Evolutionary conservation across 1,140 invertebrate genomes (phyloP).

Genomic region (Eueides isabella): DNA sequence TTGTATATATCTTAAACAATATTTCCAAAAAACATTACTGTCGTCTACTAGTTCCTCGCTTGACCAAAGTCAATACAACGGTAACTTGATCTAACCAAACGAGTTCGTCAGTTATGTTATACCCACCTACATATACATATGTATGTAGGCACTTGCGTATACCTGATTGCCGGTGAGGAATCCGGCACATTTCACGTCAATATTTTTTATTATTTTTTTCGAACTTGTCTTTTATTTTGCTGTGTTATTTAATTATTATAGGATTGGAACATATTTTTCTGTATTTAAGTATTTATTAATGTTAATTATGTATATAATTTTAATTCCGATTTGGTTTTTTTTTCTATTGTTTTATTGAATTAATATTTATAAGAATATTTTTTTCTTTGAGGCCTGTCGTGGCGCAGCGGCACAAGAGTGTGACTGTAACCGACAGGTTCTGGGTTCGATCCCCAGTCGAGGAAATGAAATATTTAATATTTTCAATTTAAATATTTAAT

Average conservation of each 20-base stretch:
- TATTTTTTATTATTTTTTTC: slow-evolving; percentile 7
- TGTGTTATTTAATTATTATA: neutral
- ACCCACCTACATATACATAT: slow-evolving; percentile 30
- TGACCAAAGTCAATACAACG: slow-evolving; percentile 55
- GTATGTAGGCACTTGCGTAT: slow-evolving; percentile 40
- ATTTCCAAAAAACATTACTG: neutral
- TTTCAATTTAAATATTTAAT: too few species aligned
- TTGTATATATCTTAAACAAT: neutral
- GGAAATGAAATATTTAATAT: too few species aligned
- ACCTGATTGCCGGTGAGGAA: slow-evolving; percentile 53
- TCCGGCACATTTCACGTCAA: slow-evolving; percentile 39
- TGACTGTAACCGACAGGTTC: too few species aligned
- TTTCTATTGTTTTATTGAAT: too few species aligned
- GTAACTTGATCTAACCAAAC: slow-evolving; percentile 53
- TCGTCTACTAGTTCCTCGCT: slow-evolving; percentile 30
- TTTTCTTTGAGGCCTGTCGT: too few species aligned
- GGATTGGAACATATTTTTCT: too few species aligned
- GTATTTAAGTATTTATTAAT: too few species aligned
- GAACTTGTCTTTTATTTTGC: neutral
- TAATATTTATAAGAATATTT: too few species aligned
- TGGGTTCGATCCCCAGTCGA: too few species aligned
- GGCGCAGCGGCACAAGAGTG: too few species aligned
- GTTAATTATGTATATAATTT: too few species aligned
- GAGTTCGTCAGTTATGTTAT: slow-evolving; percentile 44
- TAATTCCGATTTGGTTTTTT: too few species aligned